Percentiles rank a stretch among this genome's conserved stretches.
phyloP scores from a whole-genome alignment of 2,797 vertebrate species.

The Cyclopterus lumpus region DNA sequence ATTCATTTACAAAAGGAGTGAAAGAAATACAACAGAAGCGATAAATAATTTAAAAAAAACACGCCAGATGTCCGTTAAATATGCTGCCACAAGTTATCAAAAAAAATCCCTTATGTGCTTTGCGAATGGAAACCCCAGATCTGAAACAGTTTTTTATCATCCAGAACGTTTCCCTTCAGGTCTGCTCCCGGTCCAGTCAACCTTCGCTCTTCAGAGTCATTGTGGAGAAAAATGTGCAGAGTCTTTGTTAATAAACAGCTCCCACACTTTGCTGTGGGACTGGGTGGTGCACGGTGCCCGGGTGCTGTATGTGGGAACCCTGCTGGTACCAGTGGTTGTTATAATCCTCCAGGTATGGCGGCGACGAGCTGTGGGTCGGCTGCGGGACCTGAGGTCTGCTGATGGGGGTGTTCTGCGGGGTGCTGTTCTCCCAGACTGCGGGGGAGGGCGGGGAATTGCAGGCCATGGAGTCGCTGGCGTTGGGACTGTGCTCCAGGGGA shows the following conservation, averaged over 20 bases:
- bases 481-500: constrained; percentile 95
- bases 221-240: constrained; percentile 59
- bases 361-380: constrained; percentile 91
- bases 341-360: constrained; percentile 94
- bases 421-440: constrained; percentile 91
- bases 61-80: constrained; percentile 83
- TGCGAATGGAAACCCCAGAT: constrained; percentile 62
- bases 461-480: constrained; percentile 98
- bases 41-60: constrained; percentile 85
- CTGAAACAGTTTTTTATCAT: constrained; percentile 57
- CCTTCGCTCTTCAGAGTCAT: constrained; percentile 69
- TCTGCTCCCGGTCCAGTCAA: constrained; percentile 50
- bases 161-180: constrained; percentile 60
- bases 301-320: constrained; percentile 92
- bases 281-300: constrained; percentile 90
- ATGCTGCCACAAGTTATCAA: constrained; percentile 75
- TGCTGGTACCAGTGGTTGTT: constrained; percentile 96
- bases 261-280: constrained; percentile 91
- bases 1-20: constrained; percentile 76
- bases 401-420: constrained; percentile 84
- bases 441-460: constrained; percentile 96
- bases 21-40: constrained; percentile 75
- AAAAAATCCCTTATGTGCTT: constrained; percentile 79
- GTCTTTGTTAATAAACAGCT: constrained; percentile 91
- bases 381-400: constrained; percentile 88